Base-by-base conservation (phyloP, 1,140 invertebrate genomes). In the Carcinoscorpius rotundicauda region DNA sequence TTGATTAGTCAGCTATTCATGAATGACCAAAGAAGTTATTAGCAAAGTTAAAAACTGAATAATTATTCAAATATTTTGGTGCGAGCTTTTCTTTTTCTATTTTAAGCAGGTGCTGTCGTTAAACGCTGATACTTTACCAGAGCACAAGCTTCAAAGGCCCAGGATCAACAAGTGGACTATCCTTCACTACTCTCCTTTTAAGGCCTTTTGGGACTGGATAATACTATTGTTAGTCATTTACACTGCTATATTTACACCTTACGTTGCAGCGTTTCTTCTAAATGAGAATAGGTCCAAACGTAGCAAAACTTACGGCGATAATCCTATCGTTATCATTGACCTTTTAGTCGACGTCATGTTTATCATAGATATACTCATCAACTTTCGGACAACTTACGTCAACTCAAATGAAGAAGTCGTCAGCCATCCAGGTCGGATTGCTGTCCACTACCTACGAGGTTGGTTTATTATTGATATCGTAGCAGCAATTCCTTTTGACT, bases 331-430 rank as follows among this genome's bases (percentile, higher is more conserved):
- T 71, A 85, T 92, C 73, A 88, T 94, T 71, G 91, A 93, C 78
- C 84, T 93, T 73, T 87, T 93, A 74, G 96, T 99, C 71, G 96
- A 98, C 80, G 91, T 98, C 68, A 98, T 96, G 74, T 99, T 99
- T 80, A 95, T 98, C 76, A 86, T 98, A 72, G 95, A 98, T 80
- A 98, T 98, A 75, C 79, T 98, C 69, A 98, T 99, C 78, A 98
- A 99, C 81, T 98, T 98, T 81, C 88, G 96, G 64, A 99, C 96
- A 63, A 99, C 96, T n/a, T 99, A 96, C 80, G 93, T 99, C 64
- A 97, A 97, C 80, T 88, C 87, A 67, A 96, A 95, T 73, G 95
- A 98, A 77, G 96, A 98, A 79, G 29, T 29, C 60, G 93, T 98
- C 52, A 96, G 92, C 51, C 89, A 97, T 82, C 93, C 95, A 58